phyloP scores from a whole-genome alignment of 2,113 vertebrate species.

The Lasiurus borealis region DNA sequence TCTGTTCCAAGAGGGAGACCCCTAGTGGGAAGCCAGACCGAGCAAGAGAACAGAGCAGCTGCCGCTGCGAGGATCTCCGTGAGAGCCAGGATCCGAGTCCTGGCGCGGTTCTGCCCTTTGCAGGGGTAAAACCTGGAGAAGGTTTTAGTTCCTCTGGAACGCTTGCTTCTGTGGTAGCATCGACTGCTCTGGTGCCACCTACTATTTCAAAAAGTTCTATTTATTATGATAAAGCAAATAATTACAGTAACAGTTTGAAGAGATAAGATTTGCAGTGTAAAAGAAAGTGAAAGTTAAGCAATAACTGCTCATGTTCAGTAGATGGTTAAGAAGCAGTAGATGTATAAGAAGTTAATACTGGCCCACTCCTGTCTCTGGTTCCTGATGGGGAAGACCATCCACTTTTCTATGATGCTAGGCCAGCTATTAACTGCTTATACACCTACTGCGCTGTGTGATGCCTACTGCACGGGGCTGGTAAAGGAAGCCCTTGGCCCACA shows the following conservation, averaged over 20 bases:
- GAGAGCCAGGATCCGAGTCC: not conserved
- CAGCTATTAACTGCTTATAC: too few species aligned
- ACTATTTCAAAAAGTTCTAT: not conserved
- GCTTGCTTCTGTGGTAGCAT: not conserved
- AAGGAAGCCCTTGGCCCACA: not conserved
- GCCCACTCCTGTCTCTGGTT: too few species aligned
- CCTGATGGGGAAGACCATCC: not conserved
- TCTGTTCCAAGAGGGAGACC: constrained; percentile 40
- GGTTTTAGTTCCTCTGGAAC: not conserved
- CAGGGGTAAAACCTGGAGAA: not conserved
- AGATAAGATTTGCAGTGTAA: not conserved
- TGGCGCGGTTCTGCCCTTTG: not conserved
- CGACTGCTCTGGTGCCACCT: not conserved
- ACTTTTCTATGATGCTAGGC: not conserved
- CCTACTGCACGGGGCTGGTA: not conserved
- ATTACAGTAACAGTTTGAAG: not conserved
- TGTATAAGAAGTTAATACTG: too few species aligned
- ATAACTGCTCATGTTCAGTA: not conserved
- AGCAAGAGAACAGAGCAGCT: not conserved
- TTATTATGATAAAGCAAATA: not conserved
- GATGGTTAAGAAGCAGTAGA: too few species aligned
- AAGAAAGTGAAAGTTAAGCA: not conserved
- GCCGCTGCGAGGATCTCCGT: not conserved
- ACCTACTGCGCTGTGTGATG: not conserved
- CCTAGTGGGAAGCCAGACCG: not conserved